These are phyloP conservation scores for Oryzias sinensis DNA, from an alignment of 2,797 vertebrate species.

Conservation along the genomic window DNA sequence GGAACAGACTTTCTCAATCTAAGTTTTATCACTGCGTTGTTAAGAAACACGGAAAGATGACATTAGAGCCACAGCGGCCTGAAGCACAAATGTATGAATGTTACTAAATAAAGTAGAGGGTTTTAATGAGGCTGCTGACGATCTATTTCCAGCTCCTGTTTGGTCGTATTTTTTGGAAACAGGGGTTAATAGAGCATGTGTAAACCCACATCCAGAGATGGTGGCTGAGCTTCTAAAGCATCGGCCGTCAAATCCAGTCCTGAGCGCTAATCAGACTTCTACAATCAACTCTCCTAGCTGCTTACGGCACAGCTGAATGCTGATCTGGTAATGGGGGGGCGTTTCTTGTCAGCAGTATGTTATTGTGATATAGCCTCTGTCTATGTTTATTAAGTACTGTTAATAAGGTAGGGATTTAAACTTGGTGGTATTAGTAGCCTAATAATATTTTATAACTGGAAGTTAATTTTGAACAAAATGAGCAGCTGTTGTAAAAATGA, in stretches of 20 bases:
- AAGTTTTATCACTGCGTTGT: neutral
- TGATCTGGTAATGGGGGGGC: slow-evolving; percentile 3
- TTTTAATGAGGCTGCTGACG: neutral
- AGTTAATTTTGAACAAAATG: too few species aligned
- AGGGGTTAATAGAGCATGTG: neutral
- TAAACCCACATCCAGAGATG: neutral
- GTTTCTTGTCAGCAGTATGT: slow-evolving; percentile 3
- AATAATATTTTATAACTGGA: neutral
- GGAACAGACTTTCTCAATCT: neutral
- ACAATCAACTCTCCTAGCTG: slow-evolving; percentile 15
- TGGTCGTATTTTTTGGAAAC: neutral
- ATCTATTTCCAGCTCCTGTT: neutral
- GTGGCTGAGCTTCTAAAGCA: neutral
- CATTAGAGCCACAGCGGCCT: neutral
- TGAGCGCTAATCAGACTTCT: slow-evolving; percentile 6
- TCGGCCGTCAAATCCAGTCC: neutral
- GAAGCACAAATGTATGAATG: neutral
- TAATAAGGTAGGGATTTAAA: neutral
- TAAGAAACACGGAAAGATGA: slow-evolving; percentile 2
- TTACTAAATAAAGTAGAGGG: neutral
- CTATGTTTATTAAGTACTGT: slow-evolving; percentile 1
- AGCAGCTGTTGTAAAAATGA: too few species aligned
- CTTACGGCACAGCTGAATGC: neutral
- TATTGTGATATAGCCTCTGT: slow-evolving; percentile 1
- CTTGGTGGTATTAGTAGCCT: neutral